Base-by-base conservation (phyloP, 2,888 invertebrate genomes). In the Auanema freiburgensis region DNA sequence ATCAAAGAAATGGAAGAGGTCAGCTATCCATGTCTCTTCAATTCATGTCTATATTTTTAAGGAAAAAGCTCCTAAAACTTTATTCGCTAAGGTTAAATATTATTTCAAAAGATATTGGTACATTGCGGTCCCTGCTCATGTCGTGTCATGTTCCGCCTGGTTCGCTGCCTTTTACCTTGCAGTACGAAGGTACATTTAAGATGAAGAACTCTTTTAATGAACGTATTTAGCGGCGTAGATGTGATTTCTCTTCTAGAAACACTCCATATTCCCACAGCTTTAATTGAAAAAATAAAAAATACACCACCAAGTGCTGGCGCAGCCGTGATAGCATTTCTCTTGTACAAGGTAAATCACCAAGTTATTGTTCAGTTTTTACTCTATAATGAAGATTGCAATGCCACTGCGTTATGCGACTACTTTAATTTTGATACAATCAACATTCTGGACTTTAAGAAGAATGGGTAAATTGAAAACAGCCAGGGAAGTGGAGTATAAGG, bases 121-220 rank as follows among this genome's bases (percentile, higher is more conserved):
- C 86, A 91, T 97, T 59, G 86, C 95, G 63, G 87, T 97, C 63
- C 96, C 93, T 4, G 96, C 98, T 2, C 97, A 98, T 86, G 83
- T 91, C 55, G 88, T 89, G 18, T 94, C 94, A 11, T 97, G 95
- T 1, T 86, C 89, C 41, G 87, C 90, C 61, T 98, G 96, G 96
- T 90, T 91, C 84, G 91, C 90, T 16, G 87, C 89, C 21, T 93
- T 94, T 85, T 97, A 93, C 86, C 33, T 58, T 16, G 33, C 69
- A 41, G 77, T 77, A 1, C 50, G 65, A 21, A 57, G 62, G 62
- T 57, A 46, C 3, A 21, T 46, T 46, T 46, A 18, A 46, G 10
- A 21, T 21, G 3, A 46, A n/a, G n/a, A n/a, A n/a, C n/a, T n/a
- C n/a, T n/a, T n/a, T n/a, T n/a, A n/a, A n/a, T n/a, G n/a, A n/a